Evolutionary conservation across 2,888 invertebrate genomes (phyloP).

Genomic region (Bellardia pandia): DNA sequence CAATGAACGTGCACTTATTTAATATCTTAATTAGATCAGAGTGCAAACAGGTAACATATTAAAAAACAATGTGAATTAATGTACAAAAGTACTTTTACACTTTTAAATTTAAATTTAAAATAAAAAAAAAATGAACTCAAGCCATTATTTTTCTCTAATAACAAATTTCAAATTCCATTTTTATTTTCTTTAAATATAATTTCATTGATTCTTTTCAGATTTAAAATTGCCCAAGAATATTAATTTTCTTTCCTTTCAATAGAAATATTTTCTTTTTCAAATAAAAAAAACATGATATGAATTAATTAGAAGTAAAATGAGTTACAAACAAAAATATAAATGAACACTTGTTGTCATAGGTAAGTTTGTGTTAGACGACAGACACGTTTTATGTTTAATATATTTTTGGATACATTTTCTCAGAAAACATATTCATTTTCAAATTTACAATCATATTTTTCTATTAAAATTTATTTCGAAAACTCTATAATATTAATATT

Average conservation of each 20-base stretch:
- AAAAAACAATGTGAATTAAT: background rate
- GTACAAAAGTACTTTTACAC: too few species aligned
- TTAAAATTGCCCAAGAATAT: conserved; percentile 1
- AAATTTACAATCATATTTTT: background rate
- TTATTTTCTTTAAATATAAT: conserved; percentile 12
- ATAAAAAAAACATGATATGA: conserved; percentile 25
- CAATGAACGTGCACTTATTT: background rate
- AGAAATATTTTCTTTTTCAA: background rate
- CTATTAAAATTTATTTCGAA: background rate
- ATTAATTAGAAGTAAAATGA: conserved; percentile 38
- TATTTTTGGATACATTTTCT: background rate
- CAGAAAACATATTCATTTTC: background rate
- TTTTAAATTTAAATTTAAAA: too few species aligned
- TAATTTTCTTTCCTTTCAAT: conserved; percentile 9
- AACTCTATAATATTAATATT: conserved; percentile 25
- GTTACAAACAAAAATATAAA: background rate
- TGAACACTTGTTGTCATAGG: conserved; percentile 14
- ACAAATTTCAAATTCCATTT: background rate
- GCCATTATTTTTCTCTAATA: too few species aligned
- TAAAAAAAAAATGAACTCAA: too few species aligned
- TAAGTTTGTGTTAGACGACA: background rate
- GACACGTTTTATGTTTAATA: conserved; percentile 30
- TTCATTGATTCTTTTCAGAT: background rate
- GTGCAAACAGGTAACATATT: background rate
- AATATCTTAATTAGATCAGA: conserved; percentile 35